Conservation (phyloP, 2,888 invertebrate genomes). For the Embidobia sp. region DNA sequence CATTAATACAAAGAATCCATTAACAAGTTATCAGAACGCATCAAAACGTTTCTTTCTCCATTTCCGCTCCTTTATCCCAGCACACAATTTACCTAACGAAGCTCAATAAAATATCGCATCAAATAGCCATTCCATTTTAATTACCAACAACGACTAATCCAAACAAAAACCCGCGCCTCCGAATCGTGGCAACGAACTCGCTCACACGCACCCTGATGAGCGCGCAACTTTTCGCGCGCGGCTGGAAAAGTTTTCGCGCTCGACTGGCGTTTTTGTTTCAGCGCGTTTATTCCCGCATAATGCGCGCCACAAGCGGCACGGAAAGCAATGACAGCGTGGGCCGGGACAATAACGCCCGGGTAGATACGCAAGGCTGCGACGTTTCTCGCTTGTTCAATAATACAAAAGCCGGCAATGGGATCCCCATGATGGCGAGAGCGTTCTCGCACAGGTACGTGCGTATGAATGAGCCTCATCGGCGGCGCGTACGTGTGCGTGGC, state of each 20-base stretch:
- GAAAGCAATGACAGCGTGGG: conserved; percentile 49
- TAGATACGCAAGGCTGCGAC: conserved; percentile 35
- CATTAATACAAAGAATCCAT: too few species aligned
- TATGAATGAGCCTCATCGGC: conserved; percentile 62
- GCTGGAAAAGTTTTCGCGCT: conserved; percentile 48
- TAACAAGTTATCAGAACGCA: too few species aligned
- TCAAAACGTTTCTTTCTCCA: too few species aligned
- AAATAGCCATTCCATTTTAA: too few species aligned
- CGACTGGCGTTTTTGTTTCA: conserved; percentile 44
- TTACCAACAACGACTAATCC: too few species aligned
- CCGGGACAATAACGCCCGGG: conserved; percentile 53
- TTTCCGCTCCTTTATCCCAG: too few species aligned
- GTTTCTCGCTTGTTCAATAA: conserved; percentile 74
- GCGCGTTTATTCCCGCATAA: conserved; percentile 45
- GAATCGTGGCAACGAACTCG: too few species aligned
- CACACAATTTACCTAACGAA: too few species aligned
- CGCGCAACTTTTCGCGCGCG: conserved; percentile 33
- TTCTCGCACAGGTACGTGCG: conserved; percentile 53
- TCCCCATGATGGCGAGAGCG: conserved; percentile 50
- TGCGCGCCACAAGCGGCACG: conserved; percentile 42
- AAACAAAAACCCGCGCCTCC: too few species aligned
- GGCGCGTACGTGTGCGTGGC: conserved; percentile 40
- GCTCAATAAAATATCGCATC: too few species aligned
- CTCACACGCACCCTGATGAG: too few species aligned
- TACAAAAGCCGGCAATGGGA: conserved; percentile 70